Evolutionary conservation across 2,888 invertebrate genomes (phyloP).

Genomic region (Tortrix viridana): DNA sequence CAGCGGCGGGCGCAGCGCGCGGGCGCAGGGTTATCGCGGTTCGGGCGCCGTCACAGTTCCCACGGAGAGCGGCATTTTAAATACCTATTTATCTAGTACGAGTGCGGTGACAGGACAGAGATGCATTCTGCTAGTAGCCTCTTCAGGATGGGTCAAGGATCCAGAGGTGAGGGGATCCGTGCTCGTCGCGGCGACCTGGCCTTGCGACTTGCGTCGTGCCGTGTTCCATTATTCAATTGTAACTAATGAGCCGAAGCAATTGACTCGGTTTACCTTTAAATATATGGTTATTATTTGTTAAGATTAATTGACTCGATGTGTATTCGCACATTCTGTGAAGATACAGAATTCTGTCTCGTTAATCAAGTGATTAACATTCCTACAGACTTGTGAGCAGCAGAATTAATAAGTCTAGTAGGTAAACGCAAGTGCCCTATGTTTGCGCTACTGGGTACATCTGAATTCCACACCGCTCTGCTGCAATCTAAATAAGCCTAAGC

Average conservation of each 20-base stretch:
- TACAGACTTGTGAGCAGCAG: slow-evolving; percentile 4
- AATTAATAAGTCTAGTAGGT: too few relatives aligned
- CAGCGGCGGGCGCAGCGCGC: slow-evolving; percentile 50
- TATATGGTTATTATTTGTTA: slow-evolving; percentile 31
- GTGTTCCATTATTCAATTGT: slow-evolving; percentile 70
- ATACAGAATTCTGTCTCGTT: slow-evolving; percentile 18
- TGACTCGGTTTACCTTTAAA: slow-evolving; percentile 43
- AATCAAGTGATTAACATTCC: slow-evolving; percentile 33
- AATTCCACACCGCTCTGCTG: too few relatives aligned
- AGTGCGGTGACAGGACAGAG: slow-evolving; percentile 76
- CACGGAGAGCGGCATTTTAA: slow-evolving; percentile 81
- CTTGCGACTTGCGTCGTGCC: slow-evolving; percentile 71
- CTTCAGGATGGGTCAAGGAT: slow-evolving; percentile 84
- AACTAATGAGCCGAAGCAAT: slow-evolving; percentile 46
- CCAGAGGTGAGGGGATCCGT: slow-evolving; percentile 75
- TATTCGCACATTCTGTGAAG: slow-evolving; percentile 21
- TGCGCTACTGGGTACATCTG: not conserved
- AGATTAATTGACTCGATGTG: slow-evolving; percentile 33
- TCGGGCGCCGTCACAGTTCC: slow-evolving; percentile 78
- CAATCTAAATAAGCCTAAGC: too few relatives aligned
- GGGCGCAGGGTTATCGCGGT: slow-evolving; percentile 65
- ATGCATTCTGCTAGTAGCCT: slow-evolving; percentile 78
- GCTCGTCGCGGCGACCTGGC: slow-evolving; percentile 72
- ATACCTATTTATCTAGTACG: slow-evolving; percentile 76
- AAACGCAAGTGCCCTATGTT: not conserved